These are phyloP conservation scores for Armadillidium nasatum DNA, from an alignment of 1,140 invertebrate species.

Conservation along the genomic window DNA sequence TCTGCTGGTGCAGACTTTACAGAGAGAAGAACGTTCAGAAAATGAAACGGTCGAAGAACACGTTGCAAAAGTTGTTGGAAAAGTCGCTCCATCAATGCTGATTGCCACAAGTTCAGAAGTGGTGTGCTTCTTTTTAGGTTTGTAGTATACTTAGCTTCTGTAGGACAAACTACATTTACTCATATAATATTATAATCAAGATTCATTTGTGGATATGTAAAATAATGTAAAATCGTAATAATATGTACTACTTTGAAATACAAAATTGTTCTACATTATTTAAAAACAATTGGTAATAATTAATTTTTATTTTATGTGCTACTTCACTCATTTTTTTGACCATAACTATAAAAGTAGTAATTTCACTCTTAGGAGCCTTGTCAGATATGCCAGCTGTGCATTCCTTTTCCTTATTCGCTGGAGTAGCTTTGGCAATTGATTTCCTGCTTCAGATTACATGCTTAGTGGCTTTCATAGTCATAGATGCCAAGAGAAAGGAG, in stretches of 20 bases:
- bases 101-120: conserved; percentile 78
- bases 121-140: conserved; percentile 79
- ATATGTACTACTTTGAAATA: too few relatives aligned
- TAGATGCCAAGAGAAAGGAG: conserved; percentile 67
- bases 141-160: conserved; percentile 27
- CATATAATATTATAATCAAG: too few relatives aligned
- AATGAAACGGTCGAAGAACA: conserved; percentile 63
- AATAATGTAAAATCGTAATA: too few relatives aligned
- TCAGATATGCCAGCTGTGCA: conserved; percentile 86
- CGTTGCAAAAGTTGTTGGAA: conserved; percentile 68
- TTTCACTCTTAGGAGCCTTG: conserved; percentile 58
- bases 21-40: conserved; percentile 48
- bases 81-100: conserved; percentile 83
- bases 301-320: neutral
- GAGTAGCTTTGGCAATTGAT: conserved; percentile 72
- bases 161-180: neutral
- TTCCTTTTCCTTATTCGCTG: conserved; percentile 84
- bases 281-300: too few relatives aligned
- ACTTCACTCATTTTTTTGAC: neutral
- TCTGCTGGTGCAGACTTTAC: conserved; percentile 81
- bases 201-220: too few relatives aligned
- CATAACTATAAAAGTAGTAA: neutral
- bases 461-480: conserved; percentile 75
- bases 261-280: too few relatives aligned
- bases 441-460: conserved; percentile 86